These are phyloP conservation scores for Paralichthys olivaceus DNA, from an alignment of 2,113 vertebrate species.

Conservation along the genomic window DNA sequence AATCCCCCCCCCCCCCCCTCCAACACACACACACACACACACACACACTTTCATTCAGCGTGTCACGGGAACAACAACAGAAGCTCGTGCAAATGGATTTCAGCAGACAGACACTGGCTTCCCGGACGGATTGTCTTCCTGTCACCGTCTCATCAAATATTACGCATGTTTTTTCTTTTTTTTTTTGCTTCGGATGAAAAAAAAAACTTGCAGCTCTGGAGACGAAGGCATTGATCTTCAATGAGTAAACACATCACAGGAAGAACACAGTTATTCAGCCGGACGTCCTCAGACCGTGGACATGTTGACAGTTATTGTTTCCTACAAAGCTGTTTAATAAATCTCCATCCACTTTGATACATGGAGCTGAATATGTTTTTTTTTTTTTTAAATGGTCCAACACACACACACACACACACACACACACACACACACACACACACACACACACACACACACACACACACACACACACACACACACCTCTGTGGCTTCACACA, in stretches of 20 bases:
- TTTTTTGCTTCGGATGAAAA: not conserved
- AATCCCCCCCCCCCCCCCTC: not conserved
- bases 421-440: not conserved
- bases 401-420: not conserved
- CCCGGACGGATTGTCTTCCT: conserved; percentile 43
- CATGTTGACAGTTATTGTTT: conserved; percentile 50
- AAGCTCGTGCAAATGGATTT: too few relatives aligned
- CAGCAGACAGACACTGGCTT: conserved; percentile 20
- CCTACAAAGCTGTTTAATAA: conserved; percentile 47
- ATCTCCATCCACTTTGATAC: conserved; percentile 21
- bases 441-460: not conserved
- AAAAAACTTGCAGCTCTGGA: not conserved
- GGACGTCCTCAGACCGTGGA: conserved; percentile 27
- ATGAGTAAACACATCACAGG: conserved; percentile 60
- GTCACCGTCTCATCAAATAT: conserved; percentile 63
- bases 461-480: not conserved
- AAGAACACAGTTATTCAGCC: conserved; percentile 17
- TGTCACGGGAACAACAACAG: conserved; percentile 22
- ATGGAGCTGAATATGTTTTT: conserved; percentile 14
- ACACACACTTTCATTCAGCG: too few relatives aligned
- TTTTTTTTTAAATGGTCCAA: conserved; percentile 8
- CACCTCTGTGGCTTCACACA: not conserved
- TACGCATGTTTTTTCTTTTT: conserved; percentile 48
- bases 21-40: too few relatives aligned
- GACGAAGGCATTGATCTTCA: conserved; percentile 56